Evolutionary conservation across 2,888 invertebrate species (phyloP).

Genomic region (Hypomecis atomaria): DNA sequence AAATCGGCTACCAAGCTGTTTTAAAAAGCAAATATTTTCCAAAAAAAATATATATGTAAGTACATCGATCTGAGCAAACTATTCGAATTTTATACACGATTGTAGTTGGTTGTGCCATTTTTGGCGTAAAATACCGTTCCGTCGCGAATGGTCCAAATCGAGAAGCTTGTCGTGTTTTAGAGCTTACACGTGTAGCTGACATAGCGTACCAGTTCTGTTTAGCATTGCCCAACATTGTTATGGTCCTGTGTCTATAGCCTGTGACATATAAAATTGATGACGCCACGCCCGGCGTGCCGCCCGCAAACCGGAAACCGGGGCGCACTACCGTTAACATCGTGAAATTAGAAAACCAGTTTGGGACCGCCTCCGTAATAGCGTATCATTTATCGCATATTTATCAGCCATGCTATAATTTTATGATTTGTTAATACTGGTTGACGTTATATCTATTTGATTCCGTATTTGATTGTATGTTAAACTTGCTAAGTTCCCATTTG

Average conservation of each 20-base stretch:
- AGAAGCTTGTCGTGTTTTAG: too few species aligned
- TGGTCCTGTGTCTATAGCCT: slow-evolving; percentile 51
- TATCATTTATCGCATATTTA: slow-evolving; percentile 23
- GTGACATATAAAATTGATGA: slow-evolving; percentile 75
- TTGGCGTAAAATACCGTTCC: too few species aligned
- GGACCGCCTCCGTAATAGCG: slow-evolving; percentile 48
- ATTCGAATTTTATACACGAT: too few species aligned
- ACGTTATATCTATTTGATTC: neutral
- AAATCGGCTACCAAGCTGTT: too few species aligned
- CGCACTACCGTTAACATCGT: slow-evolving; percentile 75
- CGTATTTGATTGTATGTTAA: too few species aligned
- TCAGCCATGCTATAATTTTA: slow-evolving; percentile 18
- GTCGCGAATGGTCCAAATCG: too few species aligned
- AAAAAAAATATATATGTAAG: too few species aligned
- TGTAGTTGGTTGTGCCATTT: too few species aligned
- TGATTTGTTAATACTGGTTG: slow-evolving; percentile 10
- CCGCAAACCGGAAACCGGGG: slow-evolving; percentile 72
- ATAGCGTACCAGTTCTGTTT: slow-evolving; percentile 38
- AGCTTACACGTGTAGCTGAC: neutral
- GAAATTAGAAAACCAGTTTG: slow-evolving; percentile 72
- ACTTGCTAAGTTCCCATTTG: too few species aligned
- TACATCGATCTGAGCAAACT: too few species aligned
- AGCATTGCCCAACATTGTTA: slow-evolving; percentile 46
- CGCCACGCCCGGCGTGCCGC: slow-evolving; percentile 68
- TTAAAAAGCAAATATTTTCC: too few species aligned